Evolutionary conservation across 2,113 vertebrate species (phyloP), one percentile per base, ranked within the genome.

Genomic region (Nerophis ophidion): DNA sequence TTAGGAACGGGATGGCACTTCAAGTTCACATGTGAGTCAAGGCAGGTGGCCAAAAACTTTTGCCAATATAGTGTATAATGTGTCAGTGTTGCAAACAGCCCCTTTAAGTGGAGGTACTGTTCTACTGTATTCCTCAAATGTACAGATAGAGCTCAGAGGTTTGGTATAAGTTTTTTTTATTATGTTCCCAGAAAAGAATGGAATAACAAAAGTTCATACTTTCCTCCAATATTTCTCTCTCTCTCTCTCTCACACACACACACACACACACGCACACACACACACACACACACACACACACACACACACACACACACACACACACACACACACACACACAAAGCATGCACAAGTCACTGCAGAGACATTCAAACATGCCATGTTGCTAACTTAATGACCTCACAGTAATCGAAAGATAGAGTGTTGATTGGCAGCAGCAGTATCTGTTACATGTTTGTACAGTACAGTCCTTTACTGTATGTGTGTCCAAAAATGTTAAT

Each of bases 301-400:
- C 26, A 58, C 17, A 9, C 55, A 44, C 17, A 44, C 17, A 26
- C 55, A 4, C 35, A 13, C 57, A 35, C 47, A 48, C 42, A 3
- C 8, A 51, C 49, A 26, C 50, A 34, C 26, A 19, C 51, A 53
- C 51, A 13, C 33, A 40, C 8, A 16, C 34, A 40, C 11, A 75
- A 60, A 48, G 33, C 77, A 80, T 78, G 77, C 72, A 66, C 56
- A 74, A 46, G 40, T 60, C 33, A 66, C 10, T 65, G 61, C 48
- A 75, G 69, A 48, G 53, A 61, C 17, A 50, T 17, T 46, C 5
- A 42, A 60, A 45, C n/a, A n/a, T 67, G 48, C 49, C 61, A 16
- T 57, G 73, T 63, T 63, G 63, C 65, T 65, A 58, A 45, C 47
- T 52, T 33, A 12, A 57, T 46, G 16, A 60, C 48, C 46, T 60